phyloP scores from a whole-genome alignment of 1,140 invertebrate genomes.

The Drosophila tristis region DNA sequence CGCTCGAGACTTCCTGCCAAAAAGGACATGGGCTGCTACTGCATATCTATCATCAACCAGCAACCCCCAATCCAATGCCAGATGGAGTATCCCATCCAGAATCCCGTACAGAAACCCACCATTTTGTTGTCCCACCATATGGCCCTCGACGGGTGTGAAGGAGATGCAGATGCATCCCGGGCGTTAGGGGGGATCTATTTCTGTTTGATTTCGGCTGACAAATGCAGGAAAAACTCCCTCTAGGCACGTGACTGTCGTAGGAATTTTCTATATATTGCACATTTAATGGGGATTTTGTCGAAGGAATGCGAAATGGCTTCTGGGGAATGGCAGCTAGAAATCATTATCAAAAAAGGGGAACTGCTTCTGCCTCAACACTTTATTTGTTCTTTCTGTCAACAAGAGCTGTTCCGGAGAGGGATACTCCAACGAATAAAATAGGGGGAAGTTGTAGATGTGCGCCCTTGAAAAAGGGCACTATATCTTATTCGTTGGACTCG shows the following conservation, averaged over 20 bases:
- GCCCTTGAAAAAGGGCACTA: too few species aligned
- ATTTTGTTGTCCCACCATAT: conserved; percentile 57
- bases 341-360: too few species aligned
- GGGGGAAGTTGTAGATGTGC: too few species aligned
- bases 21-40: conserved; percentile 41
- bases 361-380: too few species aligned
- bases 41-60: conserved; percentile 62
- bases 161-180: conserved; percentile 18
- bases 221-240: conserved; percentile 44
- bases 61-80: conserved; percentile 27
- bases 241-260: conserved; percentile 64
- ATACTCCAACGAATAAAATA: too few species aligned
- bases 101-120: conserved; percentile 10
- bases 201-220: conserved; percentile 48
- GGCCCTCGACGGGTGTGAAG: conserved; percentile 23
- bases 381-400: too few species aligned
- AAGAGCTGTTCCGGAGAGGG: too few species aligned
- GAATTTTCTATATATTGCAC: conserved; percentile 26
- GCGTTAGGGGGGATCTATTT: conserved; percentile 47
- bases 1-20: conserved; percentile 26
- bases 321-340: too few species aligned
- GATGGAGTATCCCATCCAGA: conserved; percentile 21
- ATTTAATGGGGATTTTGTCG: too few species aligned
- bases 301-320: too few species aligned
- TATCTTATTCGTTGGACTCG: too few species aligned